Evolutionary conservation across 1,140 invertebrate genomes (phyloP), one percentile per base, ranked within the genome.

Genomic region (Cheumatopsyche charites): DNA sequence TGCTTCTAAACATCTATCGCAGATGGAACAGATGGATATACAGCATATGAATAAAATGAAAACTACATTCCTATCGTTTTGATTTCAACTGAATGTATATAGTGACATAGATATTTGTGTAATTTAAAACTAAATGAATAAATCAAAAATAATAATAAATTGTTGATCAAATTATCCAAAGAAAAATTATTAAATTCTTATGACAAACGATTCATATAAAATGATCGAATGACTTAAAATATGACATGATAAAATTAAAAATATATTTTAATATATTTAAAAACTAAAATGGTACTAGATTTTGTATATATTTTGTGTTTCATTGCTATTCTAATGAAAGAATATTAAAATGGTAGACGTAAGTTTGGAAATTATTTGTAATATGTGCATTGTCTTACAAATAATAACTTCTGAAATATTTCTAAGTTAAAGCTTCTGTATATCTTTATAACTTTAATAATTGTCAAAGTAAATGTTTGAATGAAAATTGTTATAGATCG

Each of bases 301-400:
- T 52, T 52, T 58, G 55, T 58, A 58, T 12, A 58, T 58, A 58
- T 25, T 58, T 58, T 58, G 55, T 58, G 55, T 58, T 58, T 58
- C 55, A 26, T 21, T 58, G 55, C 23, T 19, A 58, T 58, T 26
- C 23, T 17, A 15, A 52, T 52, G 15, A n/a, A n/a, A n/a, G n/a
- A 36, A 36, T 36, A 36, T 36, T 36, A 9, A 36, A 36, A 36
- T 36, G 9, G 29, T 36, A 36, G 29, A 36, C 3, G 3, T 36
- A 36, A 36, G 29, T 4, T 36, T 36, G 29, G 29, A 36, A 36
- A 36, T 36, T 36, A 36, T 9, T 36, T 9, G 29, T 3, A 36
- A 36, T 36, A 36, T 36, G 29, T 36, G 29, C 29, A 36, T 36
- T 36, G 29, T 36, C 29, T 36, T n/a, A 9, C 9, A 9, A 36